Conservation (phyloP, 2,888 invertebrate genomes). For the Chalcis sispes region DNA sequence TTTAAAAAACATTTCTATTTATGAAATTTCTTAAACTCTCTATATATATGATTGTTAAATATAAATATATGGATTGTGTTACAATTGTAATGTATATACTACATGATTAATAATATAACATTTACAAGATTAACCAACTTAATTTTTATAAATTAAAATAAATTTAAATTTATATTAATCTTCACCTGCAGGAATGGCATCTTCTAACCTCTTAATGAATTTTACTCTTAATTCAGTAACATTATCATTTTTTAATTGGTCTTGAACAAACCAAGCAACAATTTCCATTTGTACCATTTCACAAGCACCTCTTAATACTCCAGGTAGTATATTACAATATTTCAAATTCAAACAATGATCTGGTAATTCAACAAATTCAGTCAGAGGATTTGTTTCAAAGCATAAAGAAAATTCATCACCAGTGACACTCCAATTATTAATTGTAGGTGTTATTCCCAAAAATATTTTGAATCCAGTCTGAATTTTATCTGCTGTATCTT, state of each 20-base stretch:
- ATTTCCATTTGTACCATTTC: constrained; percentile 99
- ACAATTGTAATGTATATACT: constrained; percentile 17
- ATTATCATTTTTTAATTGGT: constrained; percentile 95
- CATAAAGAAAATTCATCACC: constrained; percentile 98
- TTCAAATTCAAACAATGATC: constrained; percentile 88
- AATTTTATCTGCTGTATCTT: constrained; percentile 97
- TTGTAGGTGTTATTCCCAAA: constrained; percentile 93
- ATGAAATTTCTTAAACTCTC: constrained; percentile 1
- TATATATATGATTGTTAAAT: constrained; percentile 3
- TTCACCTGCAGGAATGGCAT: constrained; percentile 98
- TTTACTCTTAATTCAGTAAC: constrained; percentile 96
- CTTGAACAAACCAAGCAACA: constrained; percentile 95
- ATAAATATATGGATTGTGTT: constrained; percentile 17
- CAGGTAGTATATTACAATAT: constrained; percentile 95
- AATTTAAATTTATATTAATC: constrained; percentile 81
- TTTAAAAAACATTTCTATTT: constrained; percentile 36
- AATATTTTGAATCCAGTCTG: constrained; percentile 82
- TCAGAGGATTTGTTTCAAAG: constrained; percentile 96
- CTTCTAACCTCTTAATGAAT: constrained; percentile 95
- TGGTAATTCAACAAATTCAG: constrained; percentile 98
- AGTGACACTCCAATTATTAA: constrained; percentile 95
- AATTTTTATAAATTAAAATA: constrained; percentile 20
- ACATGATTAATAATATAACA: constrained; percentile 40
- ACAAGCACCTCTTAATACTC: constrained; percentile 93
- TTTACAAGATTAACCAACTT: constrained; percentile 34